A percentile compares a stretch with the other conserved stretches of the same genome.
These are phyloP conservation scores for Nicator chloris DNA, from an alignment of 2,113 vertebrate species.

Conservation along the genomic window DNA sequence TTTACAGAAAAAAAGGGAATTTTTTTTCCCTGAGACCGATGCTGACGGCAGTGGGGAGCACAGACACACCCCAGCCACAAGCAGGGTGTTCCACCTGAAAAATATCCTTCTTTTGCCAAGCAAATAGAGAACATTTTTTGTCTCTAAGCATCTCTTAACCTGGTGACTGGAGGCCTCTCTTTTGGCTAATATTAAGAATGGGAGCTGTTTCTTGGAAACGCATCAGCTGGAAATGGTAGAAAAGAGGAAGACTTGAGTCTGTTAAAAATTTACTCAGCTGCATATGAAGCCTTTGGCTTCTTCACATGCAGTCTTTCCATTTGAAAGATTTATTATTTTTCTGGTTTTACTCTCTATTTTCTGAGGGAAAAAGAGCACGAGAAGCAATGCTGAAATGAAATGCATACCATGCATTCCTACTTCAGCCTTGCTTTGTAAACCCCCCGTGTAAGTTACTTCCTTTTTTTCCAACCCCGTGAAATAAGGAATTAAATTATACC, in stretches of 20 bases:
- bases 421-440: neutral
- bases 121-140: neutral
- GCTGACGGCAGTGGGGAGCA: accelerated
- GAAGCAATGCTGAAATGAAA: neutral
- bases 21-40: neutral
- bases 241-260: neutral
- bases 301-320: neutral
- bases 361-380: neutral
- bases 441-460: neutral
- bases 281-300: neutral
- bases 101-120: neutral
- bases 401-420: neutral
- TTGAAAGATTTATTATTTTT: neutral
- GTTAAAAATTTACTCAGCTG: neutral
- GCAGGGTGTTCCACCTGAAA: neutral
- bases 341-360: neutral
- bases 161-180: neutral
- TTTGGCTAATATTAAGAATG: neutral
- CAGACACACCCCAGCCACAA: neutral
- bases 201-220: neutral
- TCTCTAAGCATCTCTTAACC: neutral
- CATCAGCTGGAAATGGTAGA: neutral
- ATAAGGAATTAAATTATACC: neutral
- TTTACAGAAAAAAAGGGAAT: neutral
- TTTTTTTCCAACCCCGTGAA: neutral